Evolutionary conservation across 2,888 invertebrate species (phyloP).

Genomic region (Dione vanillae): DNA sequence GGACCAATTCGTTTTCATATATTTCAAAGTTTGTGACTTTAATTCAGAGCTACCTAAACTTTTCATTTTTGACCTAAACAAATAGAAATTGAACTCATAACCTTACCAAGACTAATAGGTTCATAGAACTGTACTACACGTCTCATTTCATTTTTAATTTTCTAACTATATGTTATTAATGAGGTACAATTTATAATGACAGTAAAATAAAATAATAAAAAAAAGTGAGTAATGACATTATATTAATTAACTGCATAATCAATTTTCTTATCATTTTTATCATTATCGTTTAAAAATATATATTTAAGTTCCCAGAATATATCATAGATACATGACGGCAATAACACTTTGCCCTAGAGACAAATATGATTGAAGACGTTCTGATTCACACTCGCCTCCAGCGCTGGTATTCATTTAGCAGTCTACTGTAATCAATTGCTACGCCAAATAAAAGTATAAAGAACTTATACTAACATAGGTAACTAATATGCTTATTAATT

Average conservation of each 20-base stretch:
- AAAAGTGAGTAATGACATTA: not conserved
- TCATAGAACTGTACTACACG: not conserved
- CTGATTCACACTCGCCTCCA: slow-evolving; percentile 20
- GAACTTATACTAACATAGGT: not conserved
- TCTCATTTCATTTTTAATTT: too few relatives aligned
- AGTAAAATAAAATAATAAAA: not conserved
- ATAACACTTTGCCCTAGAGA: slow-evolving; percentile 19
- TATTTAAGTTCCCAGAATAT: slow-evolving; percentile 12
- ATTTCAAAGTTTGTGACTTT: not conserved
- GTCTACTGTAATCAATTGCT: slow-evolving; percentile 20
- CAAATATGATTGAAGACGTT: slow-evolving; percentile 24
- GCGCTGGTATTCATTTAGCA: slow-evolving; percentile 20
- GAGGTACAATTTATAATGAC: not conserved
- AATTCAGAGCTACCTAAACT: too few relatives aligned
- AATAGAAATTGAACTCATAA: too few relatives aligned
- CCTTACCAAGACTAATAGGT: too few relatives aligned
- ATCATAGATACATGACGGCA: slow-evolving; percentile 20
- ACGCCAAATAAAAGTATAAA: slow-evolving; percentile 8
- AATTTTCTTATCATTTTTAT: slow-evolving; percentile 13
- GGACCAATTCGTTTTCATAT: not conserved
- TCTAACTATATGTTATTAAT: not conserved
- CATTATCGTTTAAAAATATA: slow-evolving; percentile 11
- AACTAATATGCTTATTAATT: slow-evolving; percentile 20
- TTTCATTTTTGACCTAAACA: too few relatives aligned
- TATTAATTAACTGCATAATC: slow-evolving; percentile 47